Conservation (phyloP, 1,140 invertebrate genomes). For the Daktulosphaira vitifoliae region DNA sequence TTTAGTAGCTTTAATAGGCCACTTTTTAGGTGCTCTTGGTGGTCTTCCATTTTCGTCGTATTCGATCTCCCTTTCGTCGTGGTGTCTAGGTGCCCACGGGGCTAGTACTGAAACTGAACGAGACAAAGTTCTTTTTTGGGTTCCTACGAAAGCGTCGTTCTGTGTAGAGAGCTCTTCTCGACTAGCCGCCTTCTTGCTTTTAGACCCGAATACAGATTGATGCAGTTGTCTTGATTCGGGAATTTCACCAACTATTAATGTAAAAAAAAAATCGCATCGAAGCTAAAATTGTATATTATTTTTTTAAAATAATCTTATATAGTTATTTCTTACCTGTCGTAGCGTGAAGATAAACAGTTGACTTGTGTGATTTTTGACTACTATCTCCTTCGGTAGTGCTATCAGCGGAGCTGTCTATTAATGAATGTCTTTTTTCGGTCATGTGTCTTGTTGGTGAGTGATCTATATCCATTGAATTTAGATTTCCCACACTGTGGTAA, state of each 20-base stretch:
- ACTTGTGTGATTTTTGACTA: conserved; percentile 65
- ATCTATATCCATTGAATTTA: conserved; percentile 20
- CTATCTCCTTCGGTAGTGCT: conserved; percentile 64
- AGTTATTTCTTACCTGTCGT: conserved; percentile 52
- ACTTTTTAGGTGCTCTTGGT: conserved; percentile 28
- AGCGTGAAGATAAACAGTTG: conserved; percentile 69
- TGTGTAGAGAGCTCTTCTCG: conserved; percentile 60
- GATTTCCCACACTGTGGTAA: conserved; percentile 16
- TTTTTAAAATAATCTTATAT: background rate
- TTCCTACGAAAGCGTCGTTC: conserved; percentile 48
- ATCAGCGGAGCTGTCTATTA: conserved; percentile 43
- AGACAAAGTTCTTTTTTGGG: conserved; percentile 64
- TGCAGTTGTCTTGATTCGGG: conserved; percentile 54
- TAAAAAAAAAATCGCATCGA: background rate
- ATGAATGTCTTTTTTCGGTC: conserved; percentile 39
- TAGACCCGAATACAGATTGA: conserved; percentile 37
- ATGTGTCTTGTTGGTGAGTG: conserved; percentile 39
- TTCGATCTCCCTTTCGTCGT: conserved; percentile 54
- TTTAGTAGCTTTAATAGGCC: background rate
- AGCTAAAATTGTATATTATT: background rate
- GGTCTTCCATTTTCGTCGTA: conserved; percentile 47
- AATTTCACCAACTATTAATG: conserved; percentile 59
- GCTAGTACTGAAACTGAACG: conserved; percentile 72
- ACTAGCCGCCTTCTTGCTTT: conserved; percentile 50
- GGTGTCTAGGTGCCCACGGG: conserved; percentile 68